Conservation (phyloP, 2,888 invertebrate genomes). For the Ypsolopha sequella region DNA sequence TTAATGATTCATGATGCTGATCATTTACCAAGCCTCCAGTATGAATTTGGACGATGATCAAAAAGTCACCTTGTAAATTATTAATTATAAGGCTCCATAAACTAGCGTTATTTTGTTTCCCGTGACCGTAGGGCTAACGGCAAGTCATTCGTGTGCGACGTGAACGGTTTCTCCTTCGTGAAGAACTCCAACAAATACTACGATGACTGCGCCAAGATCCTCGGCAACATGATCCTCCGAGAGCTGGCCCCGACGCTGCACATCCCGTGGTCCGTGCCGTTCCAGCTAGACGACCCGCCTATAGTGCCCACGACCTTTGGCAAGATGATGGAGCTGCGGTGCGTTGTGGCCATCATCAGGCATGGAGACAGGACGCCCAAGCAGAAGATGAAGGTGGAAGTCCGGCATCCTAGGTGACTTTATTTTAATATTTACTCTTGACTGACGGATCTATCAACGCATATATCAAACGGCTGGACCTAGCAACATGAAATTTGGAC, state of each 20-base stretch:
- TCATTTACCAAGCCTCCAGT: too few species aligned
- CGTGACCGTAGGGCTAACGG: conserved; percentile 86
- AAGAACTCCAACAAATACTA: conserved; percentile 99
- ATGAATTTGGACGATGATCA: too few species aligned
- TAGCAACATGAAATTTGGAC: too few species aligned
- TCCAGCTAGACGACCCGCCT: conserved; percentile 97
- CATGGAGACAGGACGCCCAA: conserved; percentile 99
- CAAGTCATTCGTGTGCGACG: conserved; percentile 99
- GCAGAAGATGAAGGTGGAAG: conserved; percentile 99
- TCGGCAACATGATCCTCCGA: conserved; percentile 97
- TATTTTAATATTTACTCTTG: too few species aligned
- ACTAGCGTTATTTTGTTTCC: background rate
- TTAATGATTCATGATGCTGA: too few species aligned
- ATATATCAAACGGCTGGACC: too few species aligned
- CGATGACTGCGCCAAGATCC: conserved; percentile 98
- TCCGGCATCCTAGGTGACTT: conserved; percentile 94
- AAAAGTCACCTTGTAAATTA: too few species aligned
- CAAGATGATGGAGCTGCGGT: conserved; percentile 93
- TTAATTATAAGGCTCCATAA: too few species aligned
- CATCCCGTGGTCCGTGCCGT: conserved; percentile 98
- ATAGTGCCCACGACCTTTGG: conserved; percentile 99
- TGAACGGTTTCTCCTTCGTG: conserved; percentile 99
- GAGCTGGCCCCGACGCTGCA: conserved; percentile 95
- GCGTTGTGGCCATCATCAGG: conserved; percentile 97
- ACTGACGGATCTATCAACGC: too few species aligned